phyloP scores from a whole-genome alignment of 1,140 invertebrate genomes.

The Cydia pomonella region DNA sequence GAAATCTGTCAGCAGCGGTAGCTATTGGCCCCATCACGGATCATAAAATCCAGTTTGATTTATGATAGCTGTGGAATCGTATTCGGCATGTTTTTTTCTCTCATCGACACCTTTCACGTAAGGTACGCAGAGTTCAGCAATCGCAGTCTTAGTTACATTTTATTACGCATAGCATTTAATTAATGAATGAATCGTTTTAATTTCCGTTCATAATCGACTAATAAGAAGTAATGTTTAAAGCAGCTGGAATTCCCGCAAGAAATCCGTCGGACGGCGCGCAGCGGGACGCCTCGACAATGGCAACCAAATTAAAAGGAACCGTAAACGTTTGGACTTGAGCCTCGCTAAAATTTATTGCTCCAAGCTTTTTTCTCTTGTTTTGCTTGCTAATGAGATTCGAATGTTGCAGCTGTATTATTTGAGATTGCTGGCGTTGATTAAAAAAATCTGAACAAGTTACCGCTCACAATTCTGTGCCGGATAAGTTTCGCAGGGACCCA shows the following conservation, averaged over 20 bases:
- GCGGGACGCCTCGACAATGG: conserved; percentile 75
- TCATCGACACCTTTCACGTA: neutral
- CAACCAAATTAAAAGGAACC: conserved; percentile 79
- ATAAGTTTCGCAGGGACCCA: conserved; percentile 45
- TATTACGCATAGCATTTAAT: conserved; percentile 15
- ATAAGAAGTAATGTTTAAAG: conserved; percentile 75
- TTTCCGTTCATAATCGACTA: conserved; percentile 71
- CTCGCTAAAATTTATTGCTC: conserved; percentile 78
- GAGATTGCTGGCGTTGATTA: conserved; percentile 61
- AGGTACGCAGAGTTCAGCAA: conserved; percentile 1
- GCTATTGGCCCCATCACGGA: conserved; percentile 49
- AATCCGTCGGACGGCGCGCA: conserved; percentile 67
- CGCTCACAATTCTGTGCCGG: conserved; percentile 43
- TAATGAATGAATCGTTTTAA: conserved; percentile 46
- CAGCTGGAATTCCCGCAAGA: conserved; percentile 75
- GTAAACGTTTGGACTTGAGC: conserved; percentile 76
- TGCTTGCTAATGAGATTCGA: conserved; percentile 76
- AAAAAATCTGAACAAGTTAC: conserved; percentile 58
- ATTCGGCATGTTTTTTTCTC: conserved; percentile 37
- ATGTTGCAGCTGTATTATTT: conserved; percentile 70
- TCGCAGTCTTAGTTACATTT: conserved; percentile 17
- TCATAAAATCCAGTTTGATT: conserved; percentile 57
- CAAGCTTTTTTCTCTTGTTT: conserved; percentile 74
- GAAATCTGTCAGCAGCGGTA: conserved; percentile 53
- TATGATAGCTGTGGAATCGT: conserved; percentile 51